Conservation (phyloP, 2,113 vertebrate genomes). For the Carettochelys insculpta region DNA sequence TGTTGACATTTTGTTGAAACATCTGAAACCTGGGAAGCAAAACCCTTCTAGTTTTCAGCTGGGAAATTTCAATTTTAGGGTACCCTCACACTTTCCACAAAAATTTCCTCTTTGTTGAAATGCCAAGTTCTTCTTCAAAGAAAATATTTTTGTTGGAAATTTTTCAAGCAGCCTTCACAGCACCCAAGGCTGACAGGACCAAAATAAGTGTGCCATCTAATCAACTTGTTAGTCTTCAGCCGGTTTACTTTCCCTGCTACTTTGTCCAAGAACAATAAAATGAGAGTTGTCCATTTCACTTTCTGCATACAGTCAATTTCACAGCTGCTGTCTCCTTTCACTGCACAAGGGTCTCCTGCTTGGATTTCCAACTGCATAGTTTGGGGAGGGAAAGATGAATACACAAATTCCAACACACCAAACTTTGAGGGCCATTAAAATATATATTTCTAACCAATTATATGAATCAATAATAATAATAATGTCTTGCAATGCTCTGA, state of each 20-base stretch:
- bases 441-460: not conserved
- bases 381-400: not conserved
- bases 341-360: not conserved
- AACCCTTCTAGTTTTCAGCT: not conserved
- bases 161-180: not conserved
- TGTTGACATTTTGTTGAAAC: not conserved
- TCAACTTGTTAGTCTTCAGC: not conserved
- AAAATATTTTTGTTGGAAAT: not conserved
- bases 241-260: not conserved
- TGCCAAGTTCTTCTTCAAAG: too few relatives aligned
- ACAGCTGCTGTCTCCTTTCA: not conserved
- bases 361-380: not conserved
- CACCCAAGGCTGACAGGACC: not conserved
- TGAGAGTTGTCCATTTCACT: fast-evolving
- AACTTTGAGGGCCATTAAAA: not conserved
- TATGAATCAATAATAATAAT: not conserved
- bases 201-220: not conserved
- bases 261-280: not conserved
- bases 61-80: not conserved
- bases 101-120: not conserved
- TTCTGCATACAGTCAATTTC: not conserved
- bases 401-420: not conserved
- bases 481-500: not conserved
- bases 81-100: not conserved
- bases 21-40: not conserved